phyloP scores from a whole-genome alignment of 2,797 vertebrate genomes.

The Netta rufina region DNA sequence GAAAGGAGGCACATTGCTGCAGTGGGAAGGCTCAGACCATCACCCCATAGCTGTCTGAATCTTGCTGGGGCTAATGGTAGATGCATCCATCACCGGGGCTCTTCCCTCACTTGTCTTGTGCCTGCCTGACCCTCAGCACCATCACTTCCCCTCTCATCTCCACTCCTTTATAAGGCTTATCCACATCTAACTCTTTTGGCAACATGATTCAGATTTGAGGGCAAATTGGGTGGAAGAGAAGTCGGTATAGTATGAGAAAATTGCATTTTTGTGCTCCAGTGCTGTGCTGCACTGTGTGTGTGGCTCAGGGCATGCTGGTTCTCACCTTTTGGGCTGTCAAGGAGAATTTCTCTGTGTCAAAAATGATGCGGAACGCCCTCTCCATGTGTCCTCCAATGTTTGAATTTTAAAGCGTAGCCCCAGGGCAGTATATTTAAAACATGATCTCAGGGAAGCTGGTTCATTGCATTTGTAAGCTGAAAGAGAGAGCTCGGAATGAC shows the following conservation, averaged over 20 bases:
- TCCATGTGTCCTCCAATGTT: slow-evolving; percentile 55
- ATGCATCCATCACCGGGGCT: fast-evolving
- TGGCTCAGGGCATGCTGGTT: background rate
- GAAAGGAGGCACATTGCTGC: background rate
- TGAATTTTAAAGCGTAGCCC: slow-evolving; percentile 68
- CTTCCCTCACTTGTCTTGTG: background rate
- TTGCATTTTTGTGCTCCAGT: slow-evolving; percentile 32
- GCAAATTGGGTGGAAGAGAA: background rate
- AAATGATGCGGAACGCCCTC: slow-evolving; percentile 26
- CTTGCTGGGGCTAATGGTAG: background rate
- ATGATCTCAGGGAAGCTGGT: slow-evolving; percentile 52
- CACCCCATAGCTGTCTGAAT: background rate
- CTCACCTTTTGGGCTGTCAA: slow-evolving; percentile 51
- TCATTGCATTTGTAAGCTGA: slow-evolving; percentile 49
- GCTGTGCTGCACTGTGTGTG: background rate
- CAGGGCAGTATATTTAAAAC: slow-evolving; percentile 63
- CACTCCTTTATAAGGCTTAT: background rate
- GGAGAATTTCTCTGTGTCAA: slow-evolving; percentile 57
- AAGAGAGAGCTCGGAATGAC: slow-evolving; percentile 14
- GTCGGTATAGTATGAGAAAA: background rate
- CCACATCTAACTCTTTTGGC: background rate
- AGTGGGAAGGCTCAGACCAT: background rate
- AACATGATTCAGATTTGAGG: background rate
- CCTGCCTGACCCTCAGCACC: background rate
- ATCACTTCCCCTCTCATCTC: background rate